phyloP scores from a whole-genome alignment of 2,113 vertebrate species.

The Anhinga rufa region DNA sequence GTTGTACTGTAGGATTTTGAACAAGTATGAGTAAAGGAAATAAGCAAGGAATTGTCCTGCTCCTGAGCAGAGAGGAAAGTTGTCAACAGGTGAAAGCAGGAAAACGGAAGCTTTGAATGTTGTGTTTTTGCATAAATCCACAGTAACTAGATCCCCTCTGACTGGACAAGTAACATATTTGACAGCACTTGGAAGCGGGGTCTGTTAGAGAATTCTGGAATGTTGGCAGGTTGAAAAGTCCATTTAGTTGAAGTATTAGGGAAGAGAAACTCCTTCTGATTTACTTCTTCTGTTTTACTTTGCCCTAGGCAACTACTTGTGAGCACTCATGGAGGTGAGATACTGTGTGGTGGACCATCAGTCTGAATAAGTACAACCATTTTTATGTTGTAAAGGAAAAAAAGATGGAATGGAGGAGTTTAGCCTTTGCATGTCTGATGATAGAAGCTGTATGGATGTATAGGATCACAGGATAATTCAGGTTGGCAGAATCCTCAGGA shows the following conservation, averaged over 20 bases:
- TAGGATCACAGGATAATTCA: not conserved
- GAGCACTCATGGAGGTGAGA: not conserved
- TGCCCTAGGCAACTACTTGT: not conserved
- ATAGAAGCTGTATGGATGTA: not conserved
- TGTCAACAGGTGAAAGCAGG: not conserved
- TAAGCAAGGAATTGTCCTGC: not conserved
- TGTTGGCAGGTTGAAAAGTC: not conserved
- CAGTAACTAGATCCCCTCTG: not conserved
- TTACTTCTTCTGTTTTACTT: not conserved
- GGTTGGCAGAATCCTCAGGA: not conserved
- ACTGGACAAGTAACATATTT: not conserved
- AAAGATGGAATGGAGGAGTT: not conserved
- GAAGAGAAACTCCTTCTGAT: not conserved
- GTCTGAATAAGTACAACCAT: not conserved
- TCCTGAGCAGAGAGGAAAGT: not conserved
- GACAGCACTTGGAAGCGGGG: not conserved
- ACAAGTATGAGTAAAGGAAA: not conserved
- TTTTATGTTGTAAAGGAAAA: not conserved
- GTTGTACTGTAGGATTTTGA: not conserved
- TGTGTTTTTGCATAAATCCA: not conserved
- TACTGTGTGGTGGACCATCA: not conserved
- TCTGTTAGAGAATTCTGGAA: not conserved
- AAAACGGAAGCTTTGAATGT: not conserved
- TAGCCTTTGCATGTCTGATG: not conserved
- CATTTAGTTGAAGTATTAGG: not conserved